Base-by-base conservation (phyloP, 2,888 invertebrate genomes). In the Lampropteryx suffumata region DNA sequence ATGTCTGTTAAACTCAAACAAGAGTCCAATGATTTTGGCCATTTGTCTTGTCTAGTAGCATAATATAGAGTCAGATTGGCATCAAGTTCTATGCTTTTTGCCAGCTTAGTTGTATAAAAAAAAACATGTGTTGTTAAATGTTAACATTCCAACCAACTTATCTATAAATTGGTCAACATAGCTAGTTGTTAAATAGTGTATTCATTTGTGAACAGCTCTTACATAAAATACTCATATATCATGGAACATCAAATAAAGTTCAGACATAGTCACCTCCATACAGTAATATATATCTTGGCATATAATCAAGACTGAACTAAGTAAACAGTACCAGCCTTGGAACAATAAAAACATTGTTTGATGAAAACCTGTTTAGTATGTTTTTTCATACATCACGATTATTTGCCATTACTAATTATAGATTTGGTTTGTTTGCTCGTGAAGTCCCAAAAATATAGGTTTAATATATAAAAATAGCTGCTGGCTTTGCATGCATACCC, bases 251-350 rank as follows among this genome's bases (percentile, higher is more conserved):
- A 32, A 5, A 32, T 13, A 33, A 9, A 14, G 14, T 9, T 7
- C 32, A 36, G 41, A 50, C 27, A 53, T 17, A 17, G 49, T 42
- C 28, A 46, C 39, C 53, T 55, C 46, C 55, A 24, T 21, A 24
- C 50, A 57, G 51, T 56, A 47, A 57, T 60, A 62, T 59, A 42
- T 57, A 17, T 17, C 47, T 69, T 68, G 69, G 62, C 66, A 56
- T 53, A 27, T 30, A 39, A 55, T 59, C 63, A 67, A 53, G 35
- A 59, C 59, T 60, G 47, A 56, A 52, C 59, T 55, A 55, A 62
- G 59, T 61, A 60, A 53, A 60, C 43, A 53, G 55, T 54, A 50
- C 52, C 57, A 50, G 39, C 44, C 50, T 53, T 62, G 56, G 30
- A 41, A 33, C 53, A 52, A 57, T 60, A 44, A 47, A 50, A 53